Evolutionary conservation across 2,888 invertebrate species (phyloP).

Genomic region (Rotaria socialis): DNA sequence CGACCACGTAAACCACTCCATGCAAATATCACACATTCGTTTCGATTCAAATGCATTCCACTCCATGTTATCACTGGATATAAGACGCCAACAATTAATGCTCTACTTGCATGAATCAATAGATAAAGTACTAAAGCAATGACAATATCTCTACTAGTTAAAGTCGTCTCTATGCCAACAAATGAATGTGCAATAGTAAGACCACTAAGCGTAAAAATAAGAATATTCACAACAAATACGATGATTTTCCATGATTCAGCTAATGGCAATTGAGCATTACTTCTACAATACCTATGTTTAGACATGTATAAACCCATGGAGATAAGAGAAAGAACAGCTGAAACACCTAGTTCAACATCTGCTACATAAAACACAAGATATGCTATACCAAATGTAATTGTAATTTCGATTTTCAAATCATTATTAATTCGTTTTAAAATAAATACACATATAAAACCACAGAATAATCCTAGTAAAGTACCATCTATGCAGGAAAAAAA

Average conservation of each 20-base stretch:
- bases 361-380: constrained; percentile 18
- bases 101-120: not conserved
- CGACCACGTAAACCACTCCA: constrained; percentile 16
- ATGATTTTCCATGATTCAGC: not conserved
- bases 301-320: not conserved
- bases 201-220: not conserved
- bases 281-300: constrained; percentile 12
- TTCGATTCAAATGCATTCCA: constrained; percentile 15
- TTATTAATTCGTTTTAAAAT: constrained; percentile 22
- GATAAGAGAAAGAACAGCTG: not conserved
- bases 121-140: not conserved
- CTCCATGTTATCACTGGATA: constrained; percentile 29
- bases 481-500: not conserved
- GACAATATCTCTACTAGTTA: not conserved
- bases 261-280: constrained; percentile 1
- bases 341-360: not conserved
- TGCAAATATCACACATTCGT: constrained; percentile 11
- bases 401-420: constrained; percentile 28
- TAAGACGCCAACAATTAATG: not conserved
- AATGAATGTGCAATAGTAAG: constrained; percentile 14
- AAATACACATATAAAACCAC: constrained; percentile 6
- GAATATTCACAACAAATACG: not conserved
- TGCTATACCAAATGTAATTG: not conserved
- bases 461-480: not conserved
- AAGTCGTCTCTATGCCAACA: not conserved